Evolutionary conservation across 2,888 invertebrate genomes (phyloP).

Genomic region (Drosophila rubida): DNA sequence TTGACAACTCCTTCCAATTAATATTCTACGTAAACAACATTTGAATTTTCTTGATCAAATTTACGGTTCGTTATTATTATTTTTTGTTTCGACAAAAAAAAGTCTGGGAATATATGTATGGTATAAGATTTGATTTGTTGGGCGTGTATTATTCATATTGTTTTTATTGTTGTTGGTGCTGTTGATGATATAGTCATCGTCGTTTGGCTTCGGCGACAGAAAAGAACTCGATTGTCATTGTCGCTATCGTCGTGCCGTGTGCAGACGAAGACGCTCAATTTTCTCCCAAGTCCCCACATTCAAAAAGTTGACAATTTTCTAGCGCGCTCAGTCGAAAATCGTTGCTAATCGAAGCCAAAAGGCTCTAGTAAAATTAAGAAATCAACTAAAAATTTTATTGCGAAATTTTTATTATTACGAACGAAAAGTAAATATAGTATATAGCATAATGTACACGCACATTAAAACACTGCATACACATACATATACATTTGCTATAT

Average conservation of each 20-base stretch:
- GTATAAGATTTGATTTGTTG: constrained; percentile 52
- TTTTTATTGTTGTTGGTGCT: constrained; percentile 25
- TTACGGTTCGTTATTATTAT: not conserved
- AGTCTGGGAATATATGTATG: constrained; percentile 18
- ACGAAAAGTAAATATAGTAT: constrained; percentile 75
- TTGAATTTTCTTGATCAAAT: constrained; percentile 9
- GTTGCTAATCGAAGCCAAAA: constrained; percentile 81
- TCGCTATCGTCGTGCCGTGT: constrained; percentile 70
- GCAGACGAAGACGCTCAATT: constrained; percentile 59
- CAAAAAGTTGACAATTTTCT: constrained; percentile 64
- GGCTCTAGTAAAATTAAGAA: constrained; percentile 74
- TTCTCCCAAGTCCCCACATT: constrained; percentile 10
- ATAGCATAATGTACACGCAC: not conserved
- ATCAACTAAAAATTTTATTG: constrained; percentile 37
- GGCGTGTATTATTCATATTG: constrained; percentile 28
- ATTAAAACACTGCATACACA: constrained; percentile 8
- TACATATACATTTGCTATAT: constrained; percentile 8
- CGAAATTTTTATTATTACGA: constrained; percentile 74
- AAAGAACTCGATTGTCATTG: constrained; percentile 45
- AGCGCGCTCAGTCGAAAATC: constrained; percentile 79
- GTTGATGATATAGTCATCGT: constrained; percentile 66
- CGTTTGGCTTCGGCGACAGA: constrained; percentile 55
- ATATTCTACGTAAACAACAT: constrained; percentile 15
- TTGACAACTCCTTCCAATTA: constrained; percentile 31
- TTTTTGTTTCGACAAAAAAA: not conserved